These are phyloP conservation scores for Zaprionus capensis DNA, from an alignment of 1,140 invertebrate genomes.

Conservation along the genomic window DNA sequence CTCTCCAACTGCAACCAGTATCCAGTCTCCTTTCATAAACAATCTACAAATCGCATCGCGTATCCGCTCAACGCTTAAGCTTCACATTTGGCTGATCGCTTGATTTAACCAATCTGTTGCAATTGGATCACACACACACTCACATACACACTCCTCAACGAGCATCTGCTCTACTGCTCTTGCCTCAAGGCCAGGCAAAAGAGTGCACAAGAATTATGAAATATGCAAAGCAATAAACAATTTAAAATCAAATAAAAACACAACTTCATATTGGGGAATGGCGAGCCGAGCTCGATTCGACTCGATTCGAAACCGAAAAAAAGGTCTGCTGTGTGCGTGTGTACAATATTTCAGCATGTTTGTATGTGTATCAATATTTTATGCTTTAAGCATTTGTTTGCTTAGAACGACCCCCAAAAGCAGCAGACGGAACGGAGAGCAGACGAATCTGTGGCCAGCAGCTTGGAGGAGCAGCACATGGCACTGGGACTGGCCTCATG, in stretches of 20 bases:
- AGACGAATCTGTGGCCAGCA: slow-evolving; percentile 23
- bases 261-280: slow-evolving; percentile 71
- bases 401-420: slow-evolving; percentile 78
- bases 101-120: slow-evolving; percentile 1
- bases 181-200: slow-evolving; percentile 37
- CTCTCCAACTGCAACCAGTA: not conserved
- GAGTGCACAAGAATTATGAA: slow-evolving; percentile 67
- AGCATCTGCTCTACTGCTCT: slow-evolving; percentile 13
- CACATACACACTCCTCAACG: not conserved
- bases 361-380: slow-evolving; percentile 73
- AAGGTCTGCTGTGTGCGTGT: not conserved
- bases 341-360: slow-evolving; percentile 8
- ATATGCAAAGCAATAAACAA: slow-evolving; percentile 82
- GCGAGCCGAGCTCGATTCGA: slow-evolving; percentile 45
- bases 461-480: slow-evolving; percentile 32
- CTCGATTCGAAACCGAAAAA: slow-evolving; percentile 55
- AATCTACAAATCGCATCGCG: slow-evolving; percentile 3
- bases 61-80: not conserved
- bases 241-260: slow-evolving; percentile 81
- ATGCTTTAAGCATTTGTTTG: slow-evolving; percentile 79
- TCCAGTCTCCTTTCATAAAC: not conserved
- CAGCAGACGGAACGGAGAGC: slow-evolving; percentile 36
- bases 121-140: slow-evolving; percentile 19
- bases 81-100: slow-evolving; percentile 4
- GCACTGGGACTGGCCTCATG: slow-evolving; percentile 22